These are phyloP conservation scores for Romanogobio albipinnatus DNA, from an alignment of 2,113 vertebrate species.

Conservation along the genomic window DNA sequence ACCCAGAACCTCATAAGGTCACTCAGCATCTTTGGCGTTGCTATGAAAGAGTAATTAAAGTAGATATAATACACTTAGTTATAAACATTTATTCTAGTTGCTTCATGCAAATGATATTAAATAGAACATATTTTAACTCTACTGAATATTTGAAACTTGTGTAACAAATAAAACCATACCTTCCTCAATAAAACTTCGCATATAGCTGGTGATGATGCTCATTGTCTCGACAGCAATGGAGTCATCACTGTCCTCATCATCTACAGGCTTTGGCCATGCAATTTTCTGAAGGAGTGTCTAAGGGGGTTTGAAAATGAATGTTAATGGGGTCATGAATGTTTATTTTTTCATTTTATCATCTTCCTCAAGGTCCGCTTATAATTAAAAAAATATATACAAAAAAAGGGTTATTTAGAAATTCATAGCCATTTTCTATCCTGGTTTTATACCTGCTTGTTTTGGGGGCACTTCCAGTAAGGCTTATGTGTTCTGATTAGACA, in stretches of 20 bases:
- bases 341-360: too few species aligned
- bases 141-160: too few species aligned
- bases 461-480: too few species aligned
- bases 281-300: slow-evolving; percentile 14
- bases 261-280: neutral
- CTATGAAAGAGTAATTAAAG: neutral
- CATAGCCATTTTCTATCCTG: too few species aligned
- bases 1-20: slow-evolving; percentile 14
- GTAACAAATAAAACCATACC: neutral
- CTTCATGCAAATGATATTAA: too few species aligned
- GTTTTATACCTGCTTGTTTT: too few species aligned
- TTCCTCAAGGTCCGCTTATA: too few species aligned
- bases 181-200: neutral
- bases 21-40: neutral
- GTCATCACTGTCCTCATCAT: neutral
- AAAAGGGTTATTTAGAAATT: too few species aligned
- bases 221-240: neutral
- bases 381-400: too few species aligned
- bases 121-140: too few species aligned
- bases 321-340: neutral
- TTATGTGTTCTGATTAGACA: neutral
- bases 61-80: too few species aligned
- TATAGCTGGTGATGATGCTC: neutral
- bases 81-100: too few species aligned
- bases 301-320: neutral